Evolutionary conservation across 2,888 invertebrate genomes (phyloP).

Genomic region (Leistus spinibarbis): DNA sequence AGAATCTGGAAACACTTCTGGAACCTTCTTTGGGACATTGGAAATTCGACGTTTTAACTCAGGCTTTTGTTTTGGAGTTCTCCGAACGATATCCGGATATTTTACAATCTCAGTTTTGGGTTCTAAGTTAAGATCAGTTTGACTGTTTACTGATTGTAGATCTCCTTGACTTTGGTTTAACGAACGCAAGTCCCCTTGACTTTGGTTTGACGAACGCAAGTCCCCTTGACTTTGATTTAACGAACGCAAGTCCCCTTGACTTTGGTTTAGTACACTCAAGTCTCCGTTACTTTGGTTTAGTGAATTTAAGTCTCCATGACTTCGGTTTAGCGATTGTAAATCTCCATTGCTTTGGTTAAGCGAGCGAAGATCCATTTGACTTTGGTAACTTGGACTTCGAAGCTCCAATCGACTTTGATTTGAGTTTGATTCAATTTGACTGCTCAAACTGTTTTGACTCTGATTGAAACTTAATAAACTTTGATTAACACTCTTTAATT

Average conservation of each 20-base stretch:
- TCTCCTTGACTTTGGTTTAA: conserved; percentile 21
- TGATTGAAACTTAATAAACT: conserved; percentile 22
- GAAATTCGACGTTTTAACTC: conserved; percentile 21
- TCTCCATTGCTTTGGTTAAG: conserved; percentile 18
- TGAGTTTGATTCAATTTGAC: conserved; percentile 1
- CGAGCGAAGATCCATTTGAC: conserved; percentile 16
- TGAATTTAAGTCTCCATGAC: conserved; percentile 6
- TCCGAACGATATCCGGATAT: conserved; percentile 24
- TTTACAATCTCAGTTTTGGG: conserved; percentile 7
- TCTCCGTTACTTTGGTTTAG: conserved; percentile 15
- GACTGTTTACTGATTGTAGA: conserved; percentile 21
- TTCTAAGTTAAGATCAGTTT: conserved; percentile 5
- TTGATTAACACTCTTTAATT: conserved; percentile 21
- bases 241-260: background rate
- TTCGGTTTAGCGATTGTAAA: background rate
- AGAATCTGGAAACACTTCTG: conserved; percentile 46
- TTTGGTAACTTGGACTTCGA: conserved; percentile 16
- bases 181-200: conserved; percentile 21
- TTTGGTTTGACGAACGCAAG: background rate
- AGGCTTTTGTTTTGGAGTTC: conserved; percentile 12
- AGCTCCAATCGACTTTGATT: conserved; percentile 24
- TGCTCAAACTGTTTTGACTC: conserved; percentile 10
- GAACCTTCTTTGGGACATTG: conserved; percentile 15
- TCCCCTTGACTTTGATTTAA: conserved; percentile 5
- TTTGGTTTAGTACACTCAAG: conserved; percentile 15